A percentile compares a stretch with the other conserved stretches of the same genome.
Evolutionary conservation across 2,888 invertebrate genomes (phyloP).

Genomic region (Ecliptopera silaceata): DNA sequence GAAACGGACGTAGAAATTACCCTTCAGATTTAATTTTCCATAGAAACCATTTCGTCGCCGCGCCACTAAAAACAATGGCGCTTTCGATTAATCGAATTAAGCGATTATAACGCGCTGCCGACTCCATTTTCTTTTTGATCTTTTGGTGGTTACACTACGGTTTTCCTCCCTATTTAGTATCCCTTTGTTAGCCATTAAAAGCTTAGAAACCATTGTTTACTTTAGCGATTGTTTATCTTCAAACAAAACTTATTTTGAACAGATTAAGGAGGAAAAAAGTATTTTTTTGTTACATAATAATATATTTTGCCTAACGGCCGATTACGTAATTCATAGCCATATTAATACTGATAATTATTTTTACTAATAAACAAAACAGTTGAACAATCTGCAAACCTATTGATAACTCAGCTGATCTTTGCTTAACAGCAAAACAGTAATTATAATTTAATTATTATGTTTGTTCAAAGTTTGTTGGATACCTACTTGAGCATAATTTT

Average conservation of each 20-base stretch:
- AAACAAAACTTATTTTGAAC: background rate
- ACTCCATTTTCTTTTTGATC: constrained; percentile 25
- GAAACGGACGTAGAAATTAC: constrained; percentile 49
- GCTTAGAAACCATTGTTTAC: background rate
- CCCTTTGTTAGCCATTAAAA: constrained; percentile 14
- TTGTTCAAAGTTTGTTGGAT: too few relatives aligned
- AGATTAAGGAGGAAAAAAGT: background rate
- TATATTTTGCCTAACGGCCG: too few relatives aligned
- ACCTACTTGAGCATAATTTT: too few relatives aligned
- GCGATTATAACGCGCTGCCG: constrained; percentile 40
- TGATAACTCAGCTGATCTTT: too few relatives aligned
- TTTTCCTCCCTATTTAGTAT: constrained; percentile 16
- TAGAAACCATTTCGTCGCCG: constrained; percentile 45
- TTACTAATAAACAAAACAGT: too few relatives aligned
- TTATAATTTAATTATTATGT: too few relatives aligned
- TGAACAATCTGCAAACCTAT: too few relatives aligned
- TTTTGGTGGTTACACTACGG: constrained; percentile 31
- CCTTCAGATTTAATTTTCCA: constrained; percentile 51
- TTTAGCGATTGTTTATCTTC: constrained; percentile 6
- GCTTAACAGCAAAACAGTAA: too few relatives aligned
- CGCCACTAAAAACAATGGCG: constrained; percentile 40
- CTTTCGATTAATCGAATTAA: constrained; percentile 48
- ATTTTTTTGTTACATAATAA: too few relatives aligned
- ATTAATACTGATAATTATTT: too few relatives aligned
- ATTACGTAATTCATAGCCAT: too few relatives aligned